Conservation (phyloP, 2,888 invertebrate species). For the Nycteola revayana region DNA sequence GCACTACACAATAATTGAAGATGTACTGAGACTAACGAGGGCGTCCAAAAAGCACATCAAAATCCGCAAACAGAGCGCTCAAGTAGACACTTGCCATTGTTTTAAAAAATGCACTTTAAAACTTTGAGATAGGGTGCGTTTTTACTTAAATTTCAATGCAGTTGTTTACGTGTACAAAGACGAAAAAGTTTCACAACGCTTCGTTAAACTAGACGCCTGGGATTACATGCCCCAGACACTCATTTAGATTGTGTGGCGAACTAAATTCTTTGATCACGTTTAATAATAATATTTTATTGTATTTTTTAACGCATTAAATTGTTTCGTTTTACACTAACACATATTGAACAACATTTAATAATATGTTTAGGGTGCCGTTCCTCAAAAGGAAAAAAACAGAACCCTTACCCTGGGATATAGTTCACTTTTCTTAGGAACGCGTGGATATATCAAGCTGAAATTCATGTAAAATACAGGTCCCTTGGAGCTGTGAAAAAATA, state of each 20-base stretch:
- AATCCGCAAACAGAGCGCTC: conserved; percentile 46
- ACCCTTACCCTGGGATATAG: too few relatives aligned
- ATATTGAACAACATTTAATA: too few relatives aligned
- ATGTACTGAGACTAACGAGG: conserved; percentile 47
- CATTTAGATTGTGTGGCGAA: conserved; percentile 48
- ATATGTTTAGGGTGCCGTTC: too few relatives aligned
- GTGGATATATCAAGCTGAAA: too few relatives aligned
- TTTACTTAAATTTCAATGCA: conserved; percentile 27
- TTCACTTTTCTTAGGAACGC: too few relatives aligned
- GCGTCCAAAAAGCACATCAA: conserved; percentile 49
- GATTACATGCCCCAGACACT: conserved; percentile 58
- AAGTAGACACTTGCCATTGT: conserved; percentile 20
- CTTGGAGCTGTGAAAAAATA: too few relatives aligned
- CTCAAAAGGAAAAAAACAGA: too few relatives aligned
- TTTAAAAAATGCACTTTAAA: conserved; percentile 32
- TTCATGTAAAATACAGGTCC: too few relatives aligned
- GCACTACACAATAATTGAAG: conserved; percentile 37
- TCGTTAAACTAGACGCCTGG: conserved; percentile 66
- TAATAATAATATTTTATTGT: too few relatives aligned
- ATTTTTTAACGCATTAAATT: too few relatives aligned
- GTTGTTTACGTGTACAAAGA: conserved; percentile 60
- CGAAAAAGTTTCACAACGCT: conserved; percentile 66
- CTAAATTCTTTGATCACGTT: conserved; percentile 29
- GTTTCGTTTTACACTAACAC: too few relatives aligned
- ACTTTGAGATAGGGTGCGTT: conserved; percentile 32